A percentile compares a stretch with the other conserved stretches of the same genome.
Conservation (phyloP, 2,113 vertebrate genomes). For the Eretmochelys imbricata region DNA sequence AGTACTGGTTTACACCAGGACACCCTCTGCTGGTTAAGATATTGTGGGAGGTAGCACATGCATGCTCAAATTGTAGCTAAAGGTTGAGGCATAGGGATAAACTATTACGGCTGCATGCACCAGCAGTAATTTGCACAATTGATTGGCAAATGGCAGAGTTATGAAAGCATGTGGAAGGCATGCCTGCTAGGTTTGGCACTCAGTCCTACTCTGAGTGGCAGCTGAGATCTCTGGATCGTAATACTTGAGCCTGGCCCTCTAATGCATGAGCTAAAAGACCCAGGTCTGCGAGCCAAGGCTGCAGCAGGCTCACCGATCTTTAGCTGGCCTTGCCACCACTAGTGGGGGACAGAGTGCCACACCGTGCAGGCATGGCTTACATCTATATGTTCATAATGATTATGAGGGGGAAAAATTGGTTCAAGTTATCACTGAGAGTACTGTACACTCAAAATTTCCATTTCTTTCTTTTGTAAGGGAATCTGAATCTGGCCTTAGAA, state of each 20-base stretch:
- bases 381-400: background rate
- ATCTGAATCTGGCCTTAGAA: background rate
- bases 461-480: background rate
- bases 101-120: background rate
- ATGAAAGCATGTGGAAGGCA: background rate
- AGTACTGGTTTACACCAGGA: background rate
- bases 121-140: background rate
- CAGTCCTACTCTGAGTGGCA: background rate
- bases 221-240: background rate
- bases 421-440: rapidly evolving
- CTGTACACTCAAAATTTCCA: rapidly evolving
- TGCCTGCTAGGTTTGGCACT: background rate
- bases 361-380: background rate
- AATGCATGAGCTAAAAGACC: background rate
- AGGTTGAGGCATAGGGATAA: background rate
- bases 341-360: background rate
- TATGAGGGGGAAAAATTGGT: background rate
- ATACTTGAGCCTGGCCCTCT: background rate
- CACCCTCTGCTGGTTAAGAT: slow-evolving; percentile 16
- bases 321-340: background rate
- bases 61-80: background rate
- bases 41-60: background rate
- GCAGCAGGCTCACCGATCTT: background rate
- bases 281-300: background rate
- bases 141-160: slow-evolving; percentile 48